Base-by-base conservation (phyloP, 2,888 invertebrate species). In the Colostygia pectinataria region DNA sequence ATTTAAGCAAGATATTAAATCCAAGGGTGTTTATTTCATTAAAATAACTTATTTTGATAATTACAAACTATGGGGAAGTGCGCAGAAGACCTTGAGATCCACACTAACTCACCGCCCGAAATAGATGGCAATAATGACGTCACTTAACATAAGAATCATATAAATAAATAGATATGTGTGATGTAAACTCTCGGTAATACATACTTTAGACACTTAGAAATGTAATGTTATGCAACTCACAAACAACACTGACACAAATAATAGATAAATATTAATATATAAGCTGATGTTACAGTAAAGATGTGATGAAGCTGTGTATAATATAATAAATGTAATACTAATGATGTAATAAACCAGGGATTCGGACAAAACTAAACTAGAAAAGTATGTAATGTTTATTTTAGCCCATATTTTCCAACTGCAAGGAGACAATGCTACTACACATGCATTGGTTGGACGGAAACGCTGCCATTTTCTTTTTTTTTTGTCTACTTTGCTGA, bases 31-130 rank as follows among this genome's bases (percentile, higher is more conserved):
- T n/a, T n/a, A n/a, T n/a, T n/a, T n/a, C 18, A 28, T 10, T 14
- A 37, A 18, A 45, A 33, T 24, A 33, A 27, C 40, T 47, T 40
- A 47, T 34, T 40, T 40, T 9, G 1, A 27, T 34, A 47, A 40
- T 41, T 49, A 49, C 8, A 29, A 42, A 45, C 48, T 32, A 49
- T 13, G 14, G 51, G 51, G 46, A 57, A 53, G 55, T 57, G 57
- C 74, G 67, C 62, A 40, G 33, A 25, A 50, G 44, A 57, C 49
- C 6, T 32, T 34, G 9, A 28, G 13, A 42, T 59, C 78, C 83
- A 82, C 83, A 82, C 83, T 83, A 84, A 80, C 82, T 80, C 75
- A 80, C 79, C 77, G 74, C 66, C 69, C 36, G 43, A 67, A 74
- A 68, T 68, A 54, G 50, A 60, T 57, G 49, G 55, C 50, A 40